These are phyloP conservation scores for Caenorhabditis sp. DNA, from an alignment of 2,888 invertebrate species.

Conservation along the genomic window DNA sequence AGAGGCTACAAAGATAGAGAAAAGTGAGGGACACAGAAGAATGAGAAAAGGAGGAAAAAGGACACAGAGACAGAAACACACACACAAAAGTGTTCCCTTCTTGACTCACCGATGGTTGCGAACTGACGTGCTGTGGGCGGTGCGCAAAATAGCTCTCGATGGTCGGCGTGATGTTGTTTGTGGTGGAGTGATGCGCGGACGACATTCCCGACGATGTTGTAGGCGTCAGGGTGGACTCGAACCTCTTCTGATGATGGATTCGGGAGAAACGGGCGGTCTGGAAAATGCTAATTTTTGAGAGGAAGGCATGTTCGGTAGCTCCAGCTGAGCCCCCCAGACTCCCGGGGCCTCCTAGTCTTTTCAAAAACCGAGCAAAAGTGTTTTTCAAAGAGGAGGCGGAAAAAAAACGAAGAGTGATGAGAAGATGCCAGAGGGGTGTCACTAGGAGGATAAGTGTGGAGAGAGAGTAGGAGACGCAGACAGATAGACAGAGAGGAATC, in stretches of 20 bases:
- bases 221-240: background rate
- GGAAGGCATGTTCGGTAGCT: too few species aligned
- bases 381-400: slow-evolving; percentile 5
- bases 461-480: slow-evolving; percentile 27
- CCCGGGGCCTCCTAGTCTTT: background rate
- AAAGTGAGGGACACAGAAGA: background rate
- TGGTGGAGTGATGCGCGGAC: too few species aligned
- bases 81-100: background rate
- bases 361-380: background rate
- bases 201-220: slow-evolving; percentile 26
- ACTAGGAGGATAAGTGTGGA: slow-evolving; percentile 24
- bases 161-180: slow-evolving; percentile 17
- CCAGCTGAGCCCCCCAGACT: too few species aligned
- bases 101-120: slow-evolving; percentile 44
- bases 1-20: slow-evolving; percentile 45
- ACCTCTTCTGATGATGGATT: slow-evolving; percentile 15
- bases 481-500: background rate
- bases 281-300: too few species aligned
- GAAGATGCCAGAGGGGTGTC: slow-evolving; percentile 28
- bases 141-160: slow-evolving; percentile 55
- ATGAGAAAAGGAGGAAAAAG: background rate
- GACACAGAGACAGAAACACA: background rate
- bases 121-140: slow-evolving; percentile 42
- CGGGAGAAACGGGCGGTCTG: slow-evolving; percentile 31
- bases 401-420: background rate